These are phyloP conservation scores for Ahaetulla prasina DNA, from an alignment of 2,113 vertebrate species.

Conservation along the genomic window DNA sequence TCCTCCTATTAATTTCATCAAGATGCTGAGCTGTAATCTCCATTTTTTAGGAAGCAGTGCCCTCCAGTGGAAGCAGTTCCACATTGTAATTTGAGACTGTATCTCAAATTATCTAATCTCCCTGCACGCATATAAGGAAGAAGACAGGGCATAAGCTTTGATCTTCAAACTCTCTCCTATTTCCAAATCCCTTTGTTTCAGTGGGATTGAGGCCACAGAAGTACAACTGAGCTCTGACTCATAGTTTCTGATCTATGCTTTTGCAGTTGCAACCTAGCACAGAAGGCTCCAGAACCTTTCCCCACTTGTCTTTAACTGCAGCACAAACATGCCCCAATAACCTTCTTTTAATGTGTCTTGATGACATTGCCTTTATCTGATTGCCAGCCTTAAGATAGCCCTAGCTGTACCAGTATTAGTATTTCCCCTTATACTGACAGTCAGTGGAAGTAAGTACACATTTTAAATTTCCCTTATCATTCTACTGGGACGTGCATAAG, in stretches of 20 bases:
- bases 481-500: no score
- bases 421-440: background rate
- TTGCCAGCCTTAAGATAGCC: background rate
- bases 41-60: conserved; percentile 60
- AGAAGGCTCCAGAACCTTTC: background rate
- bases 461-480: background rate
- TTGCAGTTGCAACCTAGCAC: background rate
- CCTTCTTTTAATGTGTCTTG: background rate
- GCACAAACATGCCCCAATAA: background rate
- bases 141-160: background rate
- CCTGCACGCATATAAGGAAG: fast-evolving
- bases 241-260: background rate
- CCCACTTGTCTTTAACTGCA: background rate
- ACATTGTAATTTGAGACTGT: conserved; percentile 24
- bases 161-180: background rate
- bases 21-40: conserved; percentile 20
- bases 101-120: background rate
- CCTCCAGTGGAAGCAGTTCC: conserved; percentile 55
- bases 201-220: background rate
- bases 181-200: background rate
- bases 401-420: background rate
- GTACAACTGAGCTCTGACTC: background rate
- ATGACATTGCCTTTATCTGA: background rate
- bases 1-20: conserved; percentile 52
- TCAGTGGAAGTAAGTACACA: background rate